phyloP scores from a whole-genome alignment of 2,888 invertebrate species.

The Leptinotarsa peninsularis region DNA sequence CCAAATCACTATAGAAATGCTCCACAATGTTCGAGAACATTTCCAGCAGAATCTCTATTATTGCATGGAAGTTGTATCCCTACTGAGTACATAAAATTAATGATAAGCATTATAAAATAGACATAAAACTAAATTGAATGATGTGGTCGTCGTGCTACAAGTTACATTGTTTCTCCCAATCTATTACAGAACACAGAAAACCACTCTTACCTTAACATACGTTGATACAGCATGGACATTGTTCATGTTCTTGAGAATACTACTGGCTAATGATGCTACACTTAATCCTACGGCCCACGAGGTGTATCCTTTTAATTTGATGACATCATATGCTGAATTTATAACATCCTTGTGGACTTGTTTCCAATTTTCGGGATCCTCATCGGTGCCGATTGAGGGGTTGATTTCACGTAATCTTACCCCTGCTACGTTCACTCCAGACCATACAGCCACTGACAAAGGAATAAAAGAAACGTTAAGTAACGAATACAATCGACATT shows the following conservation, averaged over 20 bases:
- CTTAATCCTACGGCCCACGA: constrained; percentile 92
- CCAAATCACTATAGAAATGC: no score
- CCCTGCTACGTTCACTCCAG: constrained; percentile 92
- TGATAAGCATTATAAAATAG: no score
- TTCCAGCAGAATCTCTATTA: no score
- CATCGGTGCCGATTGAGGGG: constrained; percentile 76
- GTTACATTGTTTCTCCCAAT: constrained; percentile 7
- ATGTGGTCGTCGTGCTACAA: not conserved
- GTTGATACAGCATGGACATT: constrained; percentile 85
- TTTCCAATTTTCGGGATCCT: constrained; percentile 84
- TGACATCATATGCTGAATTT: constrained; percentile 88
- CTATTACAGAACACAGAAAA: not conserved
- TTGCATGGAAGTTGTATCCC: no score
- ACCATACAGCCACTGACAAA: constrained; percentile 87
- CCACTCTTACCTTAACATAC: constrained; percentile 74
- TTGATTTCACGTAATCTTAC: constrained; percentile 84
- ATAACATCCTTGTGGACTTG: constrained; percentile 86
- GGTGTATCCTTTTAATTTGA: constrained; percentile 89
- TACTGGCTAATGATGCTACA: constrained; percentile 76
- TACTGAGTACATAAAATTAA: no score
- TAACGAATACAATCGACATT: no score
- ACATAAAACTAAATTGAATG: no score
- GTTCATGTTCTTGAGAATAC: constrained; percentile 79
- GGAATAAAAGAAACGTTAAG: no score
- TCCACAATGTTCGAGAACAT: no score